Evolutionary conservation across 2,113 vertebrate species (phyloP).

Genomic region (Grus americana): DNA sequence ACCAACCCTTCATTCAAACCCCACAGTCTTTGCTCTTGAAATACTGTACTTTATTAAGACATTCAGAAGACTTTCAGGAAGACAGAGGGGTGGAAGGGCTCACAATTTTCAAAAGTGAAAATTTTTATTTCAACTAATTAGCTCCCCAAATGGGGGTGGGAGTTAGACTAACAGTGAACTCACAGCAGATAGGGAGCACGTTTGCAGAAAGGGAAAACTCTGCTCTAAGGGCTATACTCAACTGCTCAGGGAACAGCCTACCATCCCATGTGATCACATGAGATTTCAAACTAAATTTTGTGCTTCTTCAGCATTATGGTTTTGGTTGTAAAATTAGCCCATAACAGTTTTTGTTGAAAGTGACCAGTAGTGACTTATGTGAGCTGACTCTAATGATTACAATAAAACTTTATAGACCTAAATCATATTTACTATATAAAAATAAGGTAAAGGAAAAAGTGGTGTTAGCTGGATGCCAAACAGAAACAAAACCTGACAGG

Average conservation of each 20-base stretch:
- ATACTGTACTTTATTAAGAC: neutral
- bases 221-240: neutral
- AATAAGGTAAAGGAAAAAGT: neutral
- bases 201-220: neutral
- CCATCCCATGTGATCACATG: neutral
- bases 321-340: neutral
- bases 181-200: neutral
- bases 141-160: fast-evolving
- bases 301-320: neutral
- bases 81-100: neutral
- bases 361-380: neutral
- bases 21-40: neutral
- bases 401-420: neutral
- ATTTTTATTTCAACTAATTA: neutral
- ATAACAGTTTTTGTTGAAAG: neutral
- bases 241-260: neutral
- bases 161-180: neutral
- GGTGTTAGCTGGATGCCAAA: neutral
- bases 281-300: neutral
- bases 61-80: neutral
- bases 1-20: neutral
- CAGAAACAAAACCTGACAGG: neutral
- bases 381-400: neutral
- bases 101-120: neutral
- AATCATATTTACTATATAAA: neutral